Percentiles rank a stretch among this genome's conserved stretches.
Evolutionary conservation across 2,888 invertebrate genomes (phyloP).

Genomic region (Limulus polyphemus): DNA sequence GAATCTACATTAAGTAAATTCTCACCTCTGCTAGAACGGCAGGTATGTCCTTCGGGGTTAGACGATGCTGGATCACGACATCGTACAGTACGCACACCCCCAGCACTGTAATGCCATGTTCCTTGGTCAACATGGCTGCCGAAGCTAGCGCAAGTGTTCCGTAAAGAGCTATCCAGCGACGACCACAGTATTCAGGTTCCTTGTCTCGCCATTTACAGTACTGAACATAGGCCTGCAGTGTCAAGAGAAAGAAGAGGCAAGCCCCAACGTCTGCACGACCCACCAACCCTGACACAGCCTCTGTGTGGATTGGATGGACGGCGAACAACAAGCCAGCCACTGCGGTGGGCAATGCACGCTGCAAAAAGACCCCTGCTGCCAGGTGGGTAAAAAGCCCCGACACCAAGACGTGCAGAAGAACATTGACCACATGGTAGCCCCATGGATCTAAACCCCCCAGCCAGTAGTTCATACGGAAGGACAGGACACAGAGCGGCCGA

Average conservation of each 20-base stretch:
- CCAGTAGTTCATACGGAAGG: slow-evolving; percentile 68
- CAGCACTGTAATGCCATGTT: slow-evolving; percentile 85
- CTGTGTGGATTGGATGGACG: slow-evolving; percentile 89
- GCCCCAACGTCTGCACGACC: slow-evolving; percentile 89
- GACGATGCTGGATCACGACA: slow-evolving; percentile 47
- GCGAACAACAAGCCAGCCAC: slow-evolving; percentile 79
- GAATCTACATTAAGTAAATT: neutral
- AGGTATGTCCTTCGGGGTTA: slow-evolving; percentile 21
- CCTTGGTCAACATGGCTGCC: slow-evolving; percentile 82
- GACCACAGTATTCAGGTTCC: no score
- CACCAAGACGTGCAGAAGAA: slow-evolving; percentile 70
- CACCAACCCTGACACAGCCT: slow-evolving; percentile 92
- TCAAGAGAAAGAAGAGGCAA: slow-evolving; percentile 78
- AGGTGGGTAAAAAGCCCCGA: slow-evolving; percentile 62
- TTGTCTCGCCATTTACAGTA: slow-evolving; percentile 40
- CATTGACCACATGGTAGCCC: slow-evolving; percentile 75
- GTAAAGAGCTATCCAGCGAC: slow-evolving; percentile 42
- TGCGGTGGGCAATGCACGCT: slow-evolving; percentile 30
- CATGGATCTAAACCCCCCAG: slow-evolving; percentile 56
- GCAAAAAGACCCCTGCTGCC: slow-evolving; percentile 14
- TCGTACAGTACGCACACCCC: slow-evolving; percentile 83
- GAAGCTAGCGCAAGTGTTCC: slow-evolving; percentile 52
- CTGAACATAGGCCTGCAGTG: slow-evolving; percentile 70
- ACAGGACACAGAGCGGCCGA: slow-evolving; percentile 77
- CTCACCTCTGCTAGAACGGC: slow-evolving; percentile 13